Evolutionary conservation across 2,888 invertebrate genomes (phyloP).

Genomic region (Tenthredo scrophulariae): DNA sequence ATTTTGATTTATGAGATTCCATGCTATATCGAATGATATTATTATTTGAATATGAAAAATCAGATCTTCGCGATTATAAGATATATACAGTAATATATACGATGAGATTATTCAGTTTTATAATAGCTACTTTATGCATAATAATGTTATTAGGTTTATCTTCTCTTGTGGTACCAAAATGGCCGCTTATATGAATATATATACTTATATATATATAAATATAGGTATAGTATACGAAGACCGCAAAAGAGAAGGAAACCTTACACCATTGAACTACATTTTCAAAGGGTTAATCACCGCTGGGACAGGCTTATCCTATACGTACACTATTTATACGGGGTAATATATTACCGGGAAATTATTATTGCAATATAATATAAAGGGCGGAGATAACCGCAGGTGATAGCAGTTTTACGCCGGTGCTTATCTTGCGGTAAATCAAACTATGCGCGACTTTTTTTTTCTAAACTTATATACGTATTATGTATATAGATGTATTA

Average conservation of each 20-base stretch:
- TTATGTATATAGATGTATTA: not conserved
- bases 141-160: conserved; percentile 58
- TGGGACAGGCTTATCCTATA: not conserved
- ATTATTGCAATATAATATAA: conserved; percentile 55
- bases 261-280: conserved; percentile 68
- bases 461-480: not conserved
- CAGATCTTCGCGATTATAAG: not conserved
- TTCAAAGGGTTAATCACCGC: conserved; percentile 66
- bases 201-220: not conserved
- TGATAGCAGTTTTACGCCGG: conserved; percentile 46
- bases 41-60: not conserved
- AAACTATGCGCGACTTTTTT: conserved; percentile 41
- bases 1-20: not conserved
- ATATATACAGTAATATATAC: not conserved
- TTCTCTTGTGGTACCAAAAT: conserved; percentile 66
- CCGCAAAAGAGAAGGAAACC: conserved; percentile 61
- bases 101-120: not conserved
- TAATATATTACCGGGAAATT: conserved; percentile 55
- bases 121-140: not conserved
- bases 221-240: conserved; percentile 56
- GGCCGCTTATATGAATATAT: conserved; percentile 56
- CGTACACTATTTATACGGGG: not conserved
- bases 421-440: conserved; percentile 54
- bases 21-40: not conserved
- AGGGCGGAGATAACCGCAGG: conserved; percentile 54